These are phyloP conservation scores for Cydia splendana DNA, from an alignment of 1,140 invertebrate genomes.

Conservation along the genomic window DNA sequence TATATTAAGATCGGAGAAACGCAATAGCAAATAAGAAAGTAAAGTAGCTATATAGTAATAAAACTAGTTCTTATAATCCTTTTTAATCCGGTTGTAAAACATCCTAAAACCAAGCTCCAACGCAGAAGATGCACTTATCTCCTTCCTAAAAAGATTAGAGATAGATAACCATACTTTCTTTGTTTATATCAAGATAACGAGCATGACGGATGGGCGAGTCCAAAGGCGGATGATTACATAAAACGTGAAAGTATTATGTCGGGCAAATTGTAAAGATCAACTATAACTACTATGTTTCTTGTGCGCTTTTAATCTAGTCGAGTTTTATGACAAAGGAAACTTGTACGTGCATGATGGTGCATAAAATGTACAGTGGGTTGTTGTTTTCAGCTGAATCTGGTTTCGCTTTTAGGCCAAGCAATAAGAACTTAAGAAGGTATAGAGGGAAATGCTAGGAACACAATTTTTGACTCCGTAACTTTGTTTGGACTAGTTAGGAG, in stretches of 20 bases:
- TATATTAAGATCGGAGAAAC: too few relatives aligned
- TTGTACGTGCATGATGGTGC: slow-evolving; percentile 27
- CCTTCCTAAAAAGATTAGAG: slow-evolving; percentile 46
- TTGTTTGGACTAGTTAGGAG: too few relatives aligned
- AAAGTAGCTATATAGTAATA: not conserved
- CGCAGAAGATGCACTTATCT: slow-evolving; percentile 38
- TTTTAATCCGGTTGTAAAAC: slow-evolving; percentile 1
- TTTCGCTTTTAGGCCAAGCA: not conserved
- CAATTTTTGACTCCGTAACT: too few relatives aligned
- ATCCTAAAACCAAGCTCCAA: not conserved
- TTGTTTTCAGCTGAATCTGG: not conserved
- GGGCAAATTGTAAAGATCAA: slow-evolving; percentile 50
- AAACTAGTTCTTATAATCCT: slow-evolving; percentile 7
- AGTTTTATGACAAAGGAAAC: slow-evolving; percentile 23
- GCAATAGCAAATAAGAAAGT: not conserved
- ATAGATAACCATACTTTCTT: slow-evolving; percentile 56
- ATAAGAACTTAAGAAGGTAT: too few relatives aligned
- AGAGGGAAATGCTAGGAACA: too few relatives aligned
- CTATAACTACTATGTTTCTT: slow-evolving; percentile 43
- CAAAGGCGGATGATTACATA: slow-evolving; percentile 60
- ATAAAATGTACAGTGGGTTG: slow-evolving; percentile 10
- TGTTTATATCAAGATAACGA: slow-evolving; percentile 61
- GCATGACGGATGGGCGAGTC: slow-evolving; percentile 57
- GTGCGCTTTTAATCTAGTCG: slow-evolving; percentile 37
- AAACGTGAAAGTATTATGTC: slow-evolving; percentile 63